These are phyloP conservation scores for Ectemnius continuus DNA, from an alignment of 2,888 invertebrate species.

Conservation along the genomic window DNA sequence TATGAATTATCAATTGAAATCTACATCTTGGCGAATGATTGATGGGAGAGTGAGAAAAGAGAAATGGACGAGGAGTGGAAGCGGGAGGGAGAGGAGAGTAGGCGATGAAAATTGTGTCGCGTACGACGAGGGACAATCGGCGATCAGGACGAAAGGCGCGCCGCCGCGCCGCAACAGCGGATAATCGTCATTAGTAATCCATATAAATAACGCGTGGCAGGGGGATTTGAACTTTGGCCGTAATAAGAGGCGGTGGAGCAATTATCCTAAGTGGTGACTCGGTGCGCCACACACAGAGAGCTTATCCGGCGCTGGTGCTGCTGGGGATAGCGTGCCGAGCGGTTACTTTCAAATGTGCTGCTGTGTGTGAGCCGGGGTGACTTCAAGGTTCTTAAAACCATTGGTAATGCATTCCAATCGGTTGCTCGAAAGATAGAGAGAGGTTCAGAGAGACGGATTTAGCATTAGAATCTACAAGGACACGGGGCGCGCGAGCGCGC, in stretches of 20 bases:
- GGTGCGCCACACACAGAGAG: slow-evolving; percentile 31
- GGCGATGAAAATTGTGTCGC: background rate
- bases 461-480: slow-evolving; percentile 66
- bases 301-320: too few species aligned
- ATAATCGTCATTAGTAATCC: slow-evolving; percentile 30
- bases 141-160: background rate
- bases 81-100: background rate
- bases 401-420: slow-evolving; percentile 65
- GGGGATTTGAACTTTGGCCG: slow-evolving; percentile 49
- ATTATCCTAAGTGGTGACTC: slow-evolving; percentile 59
- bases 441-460: slow-evolving; percentile 64
- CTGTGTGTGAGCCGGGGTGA: slow-evolving; percentile 36
- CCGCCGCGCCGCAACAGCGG: background rate
- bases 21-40: too few species aligned
- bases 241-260: slow-evolving; percentile 39
- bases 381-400: slow-evolving; percentile 66
- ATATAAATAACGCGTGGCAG: slow-evolving; percentile 33
- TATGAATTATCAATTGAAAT: too few species aligned
- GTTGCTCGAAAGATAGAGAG: slow-evolving; percentile 64
- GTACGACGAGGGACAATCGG: background rate
- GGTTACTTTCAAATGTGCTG: slow-evolving; percentile 61
- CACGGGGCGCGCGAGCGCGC: slow-evolving; percentile 37
- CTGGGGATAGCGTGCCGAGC: slow-evolving; percentile 55
- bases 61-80: background rate
- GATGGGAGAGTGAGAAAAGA: too few species aligned